Conservation (phyloP, 2,888 invertebrate genomes). For the Ectemnius continuus region DNA sequence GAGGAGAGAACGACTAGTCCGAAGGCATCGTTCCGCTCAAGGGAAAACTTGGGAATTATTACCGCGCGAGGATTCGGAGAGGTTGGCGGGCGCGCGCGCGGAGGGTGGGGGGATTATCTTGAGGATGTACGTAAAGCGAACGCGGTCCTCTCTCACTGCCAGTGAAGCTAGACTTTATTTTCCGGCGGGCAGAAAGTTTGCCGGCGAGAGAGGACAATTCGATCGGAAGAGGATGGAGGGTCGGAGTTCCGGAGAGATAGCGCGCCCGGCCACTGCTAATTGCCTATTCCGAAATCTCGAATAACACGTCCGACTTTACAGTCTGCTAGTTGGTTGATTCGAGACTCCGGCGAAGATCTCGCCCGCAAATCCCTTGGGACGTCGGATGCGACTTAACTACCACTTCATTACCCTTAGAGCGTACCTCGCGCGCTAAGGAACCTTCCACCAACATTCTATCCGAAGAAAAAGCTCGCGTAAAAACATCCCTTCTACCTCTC, state of each 20-base stretch:
- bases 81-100: too few species aligned
- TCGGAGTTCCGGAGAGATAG: neutral
- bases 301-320: conserved; percentile 21
- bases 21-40: neutral
- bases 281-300: conserved; percentile 23
- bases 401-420: conserved; percentile 31
- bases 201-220: neutral
- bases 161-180: conserved; percentile 3
- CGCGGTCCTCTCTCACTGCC: neutral
- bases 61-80: neutral
- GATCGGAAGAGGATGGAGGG: neutral
- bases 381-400: conserved; percentile 32
- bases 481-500: neutral
- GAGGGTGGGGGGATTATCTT: neutral
- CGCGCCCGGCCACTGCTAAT: conserved; percentile 18
- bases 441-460: too few species aligned
- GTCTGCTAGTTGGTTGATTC: conserved; percentile 22
- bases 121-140: neutral
- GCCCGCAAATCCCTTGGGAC: conserved; percentile 36
- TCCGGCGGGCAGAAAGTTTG: neutral
- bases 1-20: neutral
- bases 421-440: neutral
- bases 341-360: conserved; percentile 14
- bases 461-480: neutral
- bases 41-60: conserved; percentile 2